Base-by-base conservation (phyloP, 2,888 invertebrate species). In the Sericinus montela region DNA sequence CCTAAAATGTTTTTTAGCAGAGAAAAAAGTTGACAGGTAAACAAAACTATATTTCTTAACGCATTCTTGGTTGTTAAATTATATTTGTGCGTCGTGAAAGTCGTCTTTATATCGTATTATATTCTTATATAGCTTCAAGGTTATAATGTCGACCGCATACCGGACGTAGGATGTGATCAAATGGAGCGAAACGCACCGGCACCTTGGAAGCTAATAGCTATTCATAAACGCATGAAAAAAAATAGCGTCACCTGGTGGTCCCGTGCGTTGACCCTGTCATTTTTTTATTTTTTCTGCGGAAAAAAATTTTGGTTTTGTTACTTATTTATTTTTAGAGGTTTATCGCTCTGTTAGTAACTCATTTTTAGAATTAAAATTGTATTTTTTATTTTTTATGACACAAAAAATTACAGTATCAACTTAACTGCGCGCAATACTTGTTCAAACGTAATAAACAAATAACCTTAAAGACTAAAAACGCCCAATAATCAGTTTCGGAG, bases 11-110 rank as follows among this genome's bases (percentile, higher is more conserved):
- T 89, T 87, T 75, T 65, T 81, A 63, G 66, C 74, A 70, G 82
- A 76, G 69, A 80, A 72, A 78, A 79, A 72, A 76, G 72, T 75
- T 82, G 84, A 87, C 85, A 87, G 88, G 88, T 88, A 87, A 84
- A 86, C 81, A 86, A 68, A 72, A 72, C 72, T 64, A 62, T 60
- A 65, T 71, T 52, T 23, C 45, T 45, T 53, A 56, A 59, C 55
- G 52, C 65, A 62, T 64, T 65, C 60, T 61, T 58, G 36, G 44
- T 44, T 25, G 43, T 42, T 40, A 41, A 51, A 48, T 23, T 48
- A 42, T 46, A 40, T 48, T 49, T 51, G 43, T 45, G 38, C 34
- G 34, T 45, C 34, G 41, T 37, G 51, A 52, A 46, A 47, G 39
- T 23, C 36, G 35, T 48, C 40, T 11, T 45, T 45, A 44, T 51